phyloP scores from a whole-genome alignment of 2,888 invertebrate species.

The Sacculina carcini region DNA sequence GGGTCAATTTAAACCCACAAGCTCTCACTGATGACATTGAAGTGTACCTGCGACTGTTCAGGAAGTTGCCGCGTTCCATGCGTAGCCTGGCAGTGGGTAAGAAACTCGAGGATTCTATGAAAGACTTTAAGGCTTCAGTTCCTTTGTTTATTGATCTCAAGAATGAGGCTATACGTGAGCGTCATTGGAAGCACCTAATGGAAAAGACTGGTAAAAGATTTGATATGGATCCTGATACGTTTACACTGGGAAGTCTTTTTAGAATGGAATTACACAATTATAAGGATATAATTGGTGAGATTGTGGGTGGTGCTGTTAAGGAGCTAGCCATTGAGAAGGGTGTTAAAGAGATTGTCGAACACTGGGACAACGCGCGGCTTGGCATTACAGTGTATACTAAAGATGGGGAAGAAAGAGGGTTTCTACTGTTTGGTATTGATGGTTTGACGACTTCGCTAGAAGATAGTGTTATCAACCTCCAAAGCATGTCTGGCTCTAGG shows the following conservation, averaged over 20 bases:
- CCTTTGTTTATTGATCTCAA: conserved; percentile 73
- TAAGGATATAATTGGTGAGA: conserved; percentile 49
- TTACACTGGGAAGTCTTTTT: conserved; percentile 74
- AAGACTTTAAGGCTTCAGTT: conserved; percentile 58
- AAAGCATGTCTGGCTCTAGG: conserved; percentile 64
- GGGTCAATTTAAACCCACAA: conserved; percentile 63
- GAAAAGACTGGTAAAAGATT: conserved; percentile 41
- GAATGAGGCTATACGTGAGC: conserved; percentile 61
- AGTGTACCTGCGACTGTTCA: conserved; percentile 46
- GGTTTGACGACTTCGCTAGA: conserved; percentile 56
- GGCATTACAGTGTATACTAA: conserved; percentile 22
- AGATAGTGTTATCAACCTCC: conserved; percentile 66
- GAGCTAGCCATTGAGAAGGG: conserved; percentile 73
- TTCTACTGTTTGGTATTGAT: conserved; percentile 50
- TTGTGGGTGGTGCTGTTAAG: conserved; percentile 64
- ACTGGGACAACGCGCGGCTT: conserved; percentile 23
- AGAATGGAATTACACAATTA: conserved; percentile 68
- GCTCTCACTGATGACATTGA: conserved; percentile 62
- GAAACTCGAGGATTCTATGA: conserved; percentile 53
- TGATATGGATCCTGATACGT: conserved; percentile 65
- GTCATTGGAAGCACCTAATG: conserved; percentile 79
- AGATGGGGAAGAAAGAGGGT: conserved; percentile 48
- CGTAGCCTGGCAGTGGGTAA: conserved; percentile 32
- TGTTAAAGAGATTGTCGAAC: conserved; percentile 42
- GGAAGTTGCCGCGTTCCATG: conserved; percentile 38